Evolutionary conservation across 2,113 vertebrate species (phyloP).

Genomic region (Melanostigma gelatinosum): DNA sequence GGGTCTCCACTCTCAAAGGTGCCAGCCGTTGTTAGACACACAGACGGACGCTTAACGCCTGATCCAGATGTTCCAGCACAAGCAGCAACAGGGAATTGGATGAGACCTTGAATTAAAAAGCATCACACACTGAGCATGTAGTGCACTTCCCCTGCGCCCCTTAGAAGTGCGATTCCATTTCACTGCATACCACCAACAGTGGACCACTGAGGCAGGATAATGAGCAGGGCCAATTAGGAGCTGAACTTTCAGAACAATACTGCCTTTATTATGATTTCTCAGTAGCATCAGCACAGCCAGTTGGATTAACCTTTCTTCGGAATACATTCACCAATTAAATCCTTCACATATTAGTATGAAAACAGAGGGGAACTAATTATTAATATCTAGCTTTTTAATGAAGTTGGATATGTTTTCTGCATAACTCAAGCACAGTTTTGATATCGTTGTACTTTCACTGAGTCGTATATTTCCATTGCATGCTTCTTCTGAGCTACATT

Average conservation of each 20-base stretch:
- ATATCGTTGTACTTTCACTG: neutral
- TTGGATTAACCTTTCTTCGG: constrained; percentile 7
- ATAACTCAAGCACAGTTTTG: neutral
- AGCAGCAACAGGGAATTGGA: constrained; percentile 70
- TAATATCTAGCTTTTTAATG: neutral
- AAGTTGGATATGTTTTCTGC: neutral
- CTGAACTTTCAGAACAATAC: constrained; percentile 72
- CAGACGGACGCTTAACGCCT: constrained; percentile 64
- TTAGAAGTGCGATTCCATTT: constrained; percentile 77
- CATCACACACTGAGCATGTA: constrained; percentile 70
- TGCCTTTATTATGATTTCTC: constrained; percentile 71
- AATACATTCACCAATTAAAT: constrained; percentile 32
- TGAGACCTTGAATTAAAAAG: constrained; percentile 82
- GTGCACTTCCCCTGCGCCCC: constrained; percentile 68
- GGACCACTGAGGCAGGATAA: constrained; percentile 62
- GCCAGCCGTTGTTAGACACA: constrained; percentile 69
- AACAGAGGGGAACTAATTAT: neutral
- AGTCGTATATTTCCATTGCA: neutral
- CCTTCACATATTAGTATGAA: neutral
- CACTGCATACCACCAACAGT: constrained; percentile 78
- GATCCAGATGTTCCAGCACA: constrained; percentile 78
- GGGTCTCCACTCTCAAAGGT: constrained; percentile 38
- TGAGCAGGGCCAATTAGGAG: constrained; percentile 77
- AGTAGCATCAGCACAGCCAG: constrained; percentile 24
- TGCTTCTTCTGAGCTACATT: neutral